A percentile compares a stretch with the other conserved stretches of the same genome.
Conservation (phyloP, 2,113 vertebrate species). For the Archilochus colubris region DNA sequence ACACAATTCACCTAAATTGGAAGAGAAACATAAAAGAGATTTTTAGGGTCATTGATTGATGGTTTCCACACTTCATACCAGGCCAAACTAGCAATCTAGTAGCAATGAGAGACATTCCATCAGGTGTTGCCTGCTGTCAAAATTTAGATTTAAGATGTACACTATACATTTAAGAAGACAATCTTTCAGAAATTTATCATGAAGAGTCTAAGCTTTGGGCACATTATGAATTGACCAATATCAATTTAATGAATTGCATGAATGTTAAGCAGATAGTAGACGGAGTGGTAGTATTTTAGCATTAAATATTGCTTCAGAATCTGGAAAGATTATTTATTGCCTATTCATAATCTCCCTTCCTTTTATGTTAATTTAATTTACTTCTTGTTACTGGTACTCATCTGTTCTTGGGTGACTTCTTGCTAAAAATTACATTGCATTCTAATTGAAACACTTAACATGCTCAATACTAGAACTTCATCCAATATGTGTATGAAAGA, state of each 20-base stretch:
- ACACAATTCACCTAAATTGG: background rate
- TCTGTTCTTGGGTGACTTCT: background rate
- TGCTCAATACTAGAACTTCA: background rate
- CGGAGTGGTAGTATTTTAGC: background rate
- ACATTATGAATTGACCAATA: background rate
- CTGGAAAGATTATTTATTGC: background rate
- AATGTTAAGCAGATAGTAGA: background rate
- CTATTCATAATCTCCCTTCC: background rate
- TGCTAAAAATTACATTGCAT: background rate
- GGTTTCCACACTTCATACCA: background rate
- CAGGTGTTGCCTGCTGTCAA: background rate
- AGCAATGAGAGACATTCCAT: background rate
- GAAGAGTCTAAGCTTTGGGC: background rate
- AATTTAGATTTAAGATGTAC: background rate
- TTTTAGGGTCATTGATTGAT: background rate
- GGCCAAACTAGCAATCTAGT: background rate
- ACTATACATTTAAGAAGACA: background rate
- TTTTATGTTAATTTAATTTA: constrained; percentile 40
- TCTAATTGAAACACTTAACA: constrained; percentile 8
- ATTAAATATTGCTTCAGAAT: constrained; percentile 8
- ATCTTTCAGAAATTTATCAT: background rate
- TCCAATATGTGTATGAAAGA: background rate
- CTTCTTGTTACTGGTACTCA: background rate
- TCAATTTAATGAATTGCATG: background rate
- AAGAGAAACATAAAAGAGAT: background rate